Percentiles rank a stretch among this genome's conserved stretches.
phyloP scores from a whole-genome alignment of 92 coral and sea anemone genomes.

The Chrysogorgia sp. region DNA sequence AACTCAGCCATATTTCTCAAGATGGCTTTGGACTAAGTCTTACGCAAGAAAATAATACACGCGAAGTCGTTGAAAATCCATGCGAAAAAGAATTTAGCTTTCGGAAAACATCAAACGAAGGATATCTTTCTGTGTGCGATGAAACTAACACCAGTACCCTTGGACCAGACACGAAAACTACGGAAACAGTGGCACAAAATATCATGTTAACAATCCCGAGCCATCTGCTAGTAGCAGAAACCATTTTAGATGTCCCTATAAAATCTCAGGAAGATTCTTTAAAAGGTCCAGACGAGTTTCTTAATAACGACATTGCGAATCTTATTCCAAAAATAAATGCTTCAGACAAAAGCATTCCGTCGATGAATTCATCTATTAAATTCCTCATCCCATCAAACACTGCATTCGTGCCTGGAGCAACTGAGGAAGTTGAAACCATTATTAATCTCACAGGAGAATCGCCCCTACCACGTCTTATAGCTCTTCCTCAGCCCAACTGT shows the following conservation, averaged over 20 bases:
- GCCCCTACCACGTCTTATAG: neutral
- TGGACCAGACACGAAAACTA: neutral
- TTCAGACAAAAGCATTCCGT: neutral
- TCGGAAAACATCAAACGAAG: neutral
- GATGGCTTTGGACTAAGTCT: conserved; percentile 1
- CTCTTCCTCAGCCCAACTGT: neutral
- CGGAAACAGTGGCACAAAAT: neutral
- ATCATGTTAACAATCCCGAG: neutral
- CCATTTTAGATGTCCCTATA: neutral
- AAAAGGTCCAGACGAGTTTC: neutral
- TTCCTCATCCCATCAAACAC: neutral
- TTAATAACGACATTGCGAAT: neutral
- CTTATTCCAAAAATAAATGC: neutral
- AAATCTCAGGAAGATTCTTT: neutral
- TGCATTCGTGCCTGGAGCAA: neutral
- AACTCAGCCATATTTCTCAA: neutral
- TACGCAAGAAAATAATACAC: neutral
- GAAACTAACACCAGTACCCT: neutral
- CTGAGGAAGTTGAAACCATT: neutral
- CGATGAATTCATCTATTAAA: neutral
- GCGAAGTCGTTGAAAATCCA: neutral
- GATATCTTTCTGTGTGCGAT: neutral
- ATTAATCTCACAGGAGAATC: neutral
- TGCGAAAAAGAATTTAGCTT: neutral
- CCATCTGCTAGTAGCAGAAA: neutral